Evolutionary conservation across 2,888 invertebrate genomes (phyloP), one percentile per base, ranked within the genome.

Genomic region (Carterocephalus palaemon): DNA sequence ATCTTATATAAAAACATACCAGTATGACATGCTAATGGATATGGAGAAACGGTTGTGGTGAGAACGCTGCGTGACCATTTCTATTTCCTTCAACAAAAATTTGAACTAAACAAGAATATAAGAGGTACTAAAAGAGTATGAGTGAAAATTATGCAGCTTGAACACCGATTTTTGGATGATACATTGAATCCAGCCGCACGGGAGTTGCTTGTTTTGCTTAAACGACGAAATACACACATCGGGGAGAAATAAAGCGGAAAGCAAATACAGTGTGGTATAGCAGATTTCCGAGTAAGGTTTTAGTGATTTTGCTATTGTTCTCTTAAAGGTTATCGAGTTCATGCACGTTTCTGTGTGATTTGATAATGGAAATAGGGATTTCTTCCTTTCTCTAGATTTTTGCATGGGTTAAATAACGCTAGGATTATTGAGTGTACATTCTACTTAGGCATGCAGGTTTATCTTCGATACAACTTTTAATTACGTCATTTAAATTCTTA

Each of bases 131-230:
- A 12, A 12, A 7, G 10, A 3, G 7, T 10, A 10, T 26, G 12
- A 2, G 7, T 12, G 12, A 26, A 12, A 26, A 12, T 12, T 26
- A 12, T 12, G 5, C 12, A 12, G 26, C 7, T 12, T 5, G 12
- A 3, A 12, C 26, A 12, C 12, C 10, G 26, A 12, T 26, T 26
- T 26, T 7, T 12, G 12, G 12, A 26, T 12, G n/a, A 26, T 7
- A 7, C 26, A 12, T 2, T 26, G 10, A 12, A 58, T 51, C 54
- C n/a, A n/a, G n/a, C n/a, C 62, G 60, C 52, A 46, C 53, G 73
- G 73, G 75, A 70, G 57, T 46, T 62, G 59, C 72, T 69, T 71
- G 65, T 73, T 75, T 57, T 61, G 61, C 59, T 64, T 73, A 70
- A 72, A 71, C 60, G 62, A 71, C 62, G 57, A 77, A 70, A 60